A percentile compares a stretch with the other conserved stretches of the same genome.
phyloP scores from a whole-genome alignment of 2,797 vertebrate species.

The Prionace glauca region DNA sequence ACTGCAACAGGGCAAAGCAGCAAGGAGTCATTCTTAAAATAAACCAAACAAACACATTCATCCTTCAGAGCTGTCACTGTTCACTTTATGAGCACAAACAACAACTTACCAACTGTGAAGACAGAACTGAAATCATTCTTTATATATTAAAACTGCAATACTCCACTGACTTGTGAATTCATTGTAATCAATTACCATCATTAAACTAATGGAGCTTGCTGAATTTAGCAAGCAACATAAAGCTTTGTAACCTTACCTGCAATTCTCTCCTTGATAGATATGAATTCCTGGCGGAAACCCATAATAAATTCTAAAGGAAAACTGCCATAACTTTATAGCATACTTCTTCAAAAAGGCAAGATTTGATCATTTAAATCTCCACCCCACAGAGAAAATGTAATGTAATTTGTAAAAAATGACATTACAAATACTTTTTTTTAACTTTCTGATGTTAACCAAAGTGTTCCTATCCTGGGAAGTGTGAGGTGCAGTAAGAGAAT shows the following conservation, averaged over 20 bases:
- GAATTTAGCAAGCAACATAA: background rate
- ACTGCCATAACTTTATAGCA: too few species aligned
- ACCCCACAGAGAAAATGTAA: background rate
- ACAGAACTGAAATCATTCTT: constrained; percentile 1
- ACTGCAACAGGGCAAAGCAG: constrained; percentile 8
- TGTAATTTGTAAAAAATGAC: background rate
- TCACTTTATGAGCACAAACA: background rate
- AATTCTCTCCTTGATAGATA: background rate
- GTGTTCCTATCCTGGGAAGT: background rate
- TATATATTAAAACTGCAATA: constrained; percentile 4
- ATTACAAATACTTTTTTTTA: background rate
- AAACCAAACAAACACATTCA: constrained; percentile 3
- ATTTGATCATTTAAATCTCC: background rate
- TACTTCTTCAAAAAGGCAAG: too few species aligned
- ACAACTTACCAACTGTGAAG: constrained; percentile 33
- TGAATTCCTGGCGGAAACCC: background rate
- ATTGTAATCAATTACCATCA: constrained; percentile 9
- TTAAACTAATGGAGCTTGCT: background rate
- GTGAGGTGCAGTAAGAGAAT: background rate
- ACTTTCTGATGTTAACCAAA: constrained; percentile 1
- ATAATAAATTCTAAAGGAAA: background rate
- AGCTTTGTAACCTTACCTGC: background rate
- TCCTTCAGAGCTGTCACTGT: constrained; percentile 20
- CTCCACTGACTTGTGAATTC: background rate
- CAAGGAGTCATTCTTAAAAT: constrained; percentile 32